Evolutionary conservation across 53 echinoderm and acorn worm genomes (phyloP).

Genomic region (Henricia sp.): DNA sequence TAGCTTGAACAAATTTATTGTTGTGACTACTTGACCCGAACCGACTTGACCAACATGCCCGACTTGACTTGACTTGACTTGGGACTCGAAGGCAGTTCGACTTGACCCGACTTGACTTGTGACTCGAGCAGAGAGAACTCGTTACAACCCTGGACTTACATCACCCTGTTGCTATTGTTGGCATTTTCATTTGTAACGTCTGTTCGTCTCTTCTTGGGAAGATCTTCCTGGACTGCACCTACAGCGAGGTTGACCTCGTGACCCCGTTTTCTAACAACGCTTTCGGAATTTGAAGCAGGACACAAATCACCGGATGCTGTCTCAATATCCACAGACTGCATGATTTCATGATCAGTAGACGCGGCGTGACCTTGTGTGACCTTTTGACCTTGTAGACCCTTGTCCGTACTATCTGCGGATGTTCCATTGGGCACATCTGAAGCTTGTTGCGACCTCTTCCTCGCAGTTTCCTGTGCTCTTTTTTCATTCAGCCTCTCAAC

Average conservation of each 20-base stretch:
- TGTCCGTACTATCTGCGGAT: not conserved
- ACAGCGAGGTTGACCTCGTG: not conserved
- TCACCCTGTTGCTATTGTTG: constrained; percentile 27
- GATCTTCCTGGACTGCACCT: not conserved
- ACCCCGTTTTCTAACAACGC: constrained; percentile 47
- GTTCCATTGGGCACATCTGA: constrained; percentile 8
- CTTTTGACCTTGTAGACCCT: constrained; percentile 28
- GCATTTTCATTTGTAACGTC: constrained; percentile 1
- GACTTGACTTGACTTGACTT: no score
- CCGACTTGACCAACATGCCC: no score
- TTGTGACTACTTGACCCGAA: no score
- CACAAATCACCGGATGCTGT: not conserved
- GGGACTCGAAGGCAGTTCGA: no score
- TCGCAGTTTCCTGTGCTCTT: not conserved
- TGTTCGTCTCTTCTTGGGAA: constrained; percentile 27
- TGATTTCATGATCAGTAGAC: constrained; percentile 7
- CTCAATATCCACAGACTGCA: no score
- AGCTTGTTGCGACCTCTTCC: not conserved
- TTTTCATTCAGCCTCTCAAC: constrained; percentile 24
- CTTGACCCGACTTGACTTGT: no score
- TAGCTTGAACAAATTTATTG: no score
- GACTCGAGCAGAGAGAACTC: no score
- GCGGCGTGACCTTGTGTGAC: no score
- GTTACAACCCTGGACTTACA: no score
- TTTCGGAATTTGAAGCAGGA: not conserved